Evolutionary conservation across 2,113 vertebrate genomes (phyloP).

Genomic region (Barnardius zonarius): DNA sequence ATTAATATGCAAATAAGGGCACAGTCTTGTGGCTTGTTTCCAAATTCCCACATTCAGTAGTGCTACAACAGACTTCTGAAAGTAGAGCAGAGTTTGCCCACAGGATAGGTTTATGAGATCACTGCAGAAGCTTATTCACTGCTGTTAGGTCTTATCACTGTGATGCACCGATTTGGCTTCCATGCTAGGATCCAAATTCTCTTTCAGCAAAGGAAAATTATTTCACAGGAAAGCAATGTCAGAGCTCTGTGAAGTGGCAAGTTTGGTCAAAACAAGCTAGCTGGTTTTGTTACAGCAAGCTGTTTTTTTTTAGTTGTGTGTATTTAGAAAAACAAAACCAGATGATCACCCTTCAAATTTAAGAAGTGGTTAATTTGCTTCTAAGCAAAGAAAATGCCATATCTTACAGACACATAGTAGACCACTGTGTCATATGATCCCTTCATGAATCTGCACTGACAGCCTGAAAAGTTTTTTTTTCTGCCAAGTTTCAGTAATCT

Average conservation of each 20-base stretch:
- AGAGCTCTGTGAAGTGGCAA: not conserved
- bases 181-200: not conserved
- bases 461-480: not conserved
- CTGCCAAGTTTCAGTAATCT: not conserved
- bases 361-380: not conserved
- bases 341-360: not conserved
- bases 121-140: not conserved
- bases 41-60: not conserved
- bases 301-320: not conserved
- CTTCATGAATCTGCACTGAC: not conserved
- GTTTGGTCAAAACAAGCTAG: not conserved
- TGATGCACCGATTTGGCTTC: not conserved
- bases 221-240: not conserved
- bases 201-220: not conserved
- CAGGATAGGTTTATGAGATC: slow-evolving; percentile 1
- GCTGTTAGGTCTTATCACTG: not conserved
- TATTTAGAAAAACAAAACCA: not conserved
- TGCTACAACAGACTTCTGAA: not conserved
- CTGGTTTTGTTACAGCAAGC: not conserved
- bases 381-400: not conserved
- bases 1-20: not conserved
- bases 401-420: not conserved
- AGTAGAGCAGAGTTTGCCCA: slow-evolving; percentile 13
- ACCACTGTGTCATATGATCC: not conserved
- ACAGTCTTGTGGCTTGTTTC: not conserved